phyloP scores from a whole-genome alignment of 2,888 invertebrate species.

The Pyrgus malvae region DNA sequence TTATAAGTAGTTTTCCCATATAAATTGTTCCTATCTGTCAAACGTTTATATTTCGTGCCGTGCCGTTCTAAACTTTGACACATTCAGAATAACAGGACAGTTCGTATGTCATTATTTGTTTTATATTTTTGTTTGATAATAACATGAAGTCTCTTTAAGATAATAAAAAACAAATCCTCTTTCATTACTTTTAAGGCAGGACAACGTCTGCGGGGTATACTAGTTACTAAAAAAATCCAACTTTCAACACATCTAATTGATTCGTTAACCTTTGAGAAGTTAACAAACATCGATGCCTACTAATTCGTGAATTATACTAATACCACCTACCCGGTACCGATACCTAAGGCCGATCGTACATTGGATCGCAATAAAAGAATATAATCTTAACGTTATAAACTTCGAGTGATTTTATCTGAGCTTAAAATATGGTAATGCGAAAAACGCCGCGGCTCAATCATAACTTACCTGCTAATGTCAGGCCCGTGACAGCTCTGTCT shows the following conservation, averaged over 20 bases:
- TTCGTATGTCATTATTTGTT: too few species aligned
- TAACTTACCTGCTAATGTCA: conserved; percentile 69
- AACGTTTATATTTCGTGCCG: too few species aligned
- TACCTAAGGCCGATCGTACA: conserved; percentile 9
- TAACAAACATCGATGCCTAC: conserved; percentile 14
- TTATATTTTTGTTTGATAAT: too few species aligned
- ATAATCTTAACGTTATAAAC: conserved; percentile 55
- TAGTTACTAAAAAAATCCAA: background rate
- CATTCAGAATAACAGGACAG: too few species aligned
- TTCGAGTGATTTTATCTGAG: conserved; percentile 59
- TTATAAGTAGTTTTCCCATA: too few species aligned
- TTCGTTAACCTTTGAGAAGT: conserved; percentile 20
- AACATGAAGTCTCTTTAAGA: too few species aligned
- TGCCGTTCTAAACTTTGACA: too few species aligned
- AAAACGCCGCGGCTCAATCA: conserved; percentile 63
- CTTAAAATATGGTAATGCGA: conserved; percentile 67
- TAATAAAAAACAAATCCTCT: too few species aligned
- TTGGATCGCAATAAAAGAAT: conserved; percentile 47
- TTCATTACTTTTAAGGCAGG: too few species aligned
- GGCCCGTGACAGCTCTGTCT: conserved; percentile 48
- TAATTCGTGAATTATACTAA: conserved; percentile 28
- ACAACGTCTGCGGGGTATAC: too few species aligned
- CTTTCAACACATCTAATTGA: conserved; percentile 17
- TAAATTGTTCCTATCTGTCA: too few species aligned
- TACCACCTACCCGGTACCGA: conserved; percentile 15